Conservation (phyloP, 2,113 vertebrate genomes). For the Amblyornis subalaris region DNA sequence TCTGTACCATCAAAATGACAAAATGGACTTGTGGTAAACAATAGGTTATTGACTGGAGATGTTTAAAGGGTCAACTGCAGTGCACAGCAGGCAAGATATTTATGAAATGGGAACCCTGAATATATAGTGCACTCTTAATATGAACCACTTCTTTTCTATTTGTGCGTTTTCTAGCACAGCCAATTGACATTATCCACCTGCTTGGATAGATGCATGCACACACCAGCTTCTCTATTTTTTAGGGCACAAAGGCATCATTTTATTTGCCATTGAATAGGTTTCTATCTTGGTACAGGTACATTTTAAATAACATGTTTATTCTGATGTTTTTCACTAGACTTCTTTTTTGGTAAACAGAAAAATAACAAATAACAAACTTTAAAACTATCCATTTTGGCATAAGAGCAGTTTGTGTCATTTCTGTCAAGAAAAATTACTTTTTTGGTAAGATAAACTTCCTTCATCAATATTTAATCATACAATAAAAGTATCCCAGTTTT, state of each 20-base stretch:
- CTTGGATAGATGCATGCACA: background rate
- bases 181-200: constrained; percentile 50
- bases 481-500: constrained; percentile 33
- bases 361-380: constrained; percentile 7
- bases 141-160: constrained; percentile 46
- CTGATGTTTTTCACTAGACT: background rate
- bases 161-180: constrained; percentile 42
- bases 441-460: background rate
- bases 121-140: constrained; percentile 52
- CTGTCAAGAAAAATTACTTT: constrained; percentile 11
- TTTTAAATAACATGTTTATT: constrained; percentile 30
- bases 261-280: background rate
- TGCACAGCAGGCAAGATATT: constrained; percentile 67
- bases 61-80: constrained; percentile 62
- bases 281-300: background rate
- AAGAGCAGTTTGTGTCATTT: constrained; percentile 20
- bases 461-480: constrained; percentile 55
- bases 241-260: constrained; percentile 7
- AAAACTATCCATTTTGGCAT: constrained; percentile 11
- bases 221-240: constrained; percentile 13
- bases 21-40: constrained; percentile 56
- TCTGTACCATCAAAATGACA: constrained; percentile 65
- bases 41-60: constrained; percentile 54
- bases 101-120: constrained; percentile 63
- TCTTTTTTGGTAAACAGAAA: constrained; percentile 17